These are phyloP conservation scores for Noctua comes DNA, from an alignment of 2,888 invertebrate genomes.

Conservation along the genomic window DNA sequence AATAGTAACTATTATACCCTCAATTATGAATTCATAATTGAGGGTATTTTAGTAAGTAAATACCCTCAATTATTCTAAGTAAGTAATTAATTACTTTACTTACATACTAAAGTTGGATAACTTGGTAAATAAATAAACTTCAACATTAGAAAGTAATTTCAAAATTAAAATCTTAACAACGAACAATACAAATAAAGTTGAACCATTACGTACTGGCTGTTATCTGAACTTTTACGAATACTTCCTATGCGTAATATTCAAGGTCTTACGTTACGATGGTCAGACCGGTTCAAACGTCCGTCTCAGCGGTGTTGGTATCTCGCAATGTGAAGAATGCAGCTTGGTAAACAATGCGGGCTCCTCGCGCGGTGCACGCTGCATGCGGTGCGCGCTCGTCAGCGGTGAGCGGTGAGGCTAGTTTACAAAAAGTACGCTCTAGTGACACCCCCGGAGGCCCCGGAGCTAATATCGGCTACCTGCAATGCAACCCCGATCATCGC, in stretches of 20 bases:
- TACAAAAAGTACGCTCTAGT: slow-evolving; percentile 21
- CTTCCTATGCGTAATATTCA: not conserved
- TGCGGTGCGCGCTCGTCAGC: not conserved
- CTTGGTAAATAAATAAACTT: not conserved
- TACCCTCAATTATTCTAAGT: slow-evolving; percentile 15
- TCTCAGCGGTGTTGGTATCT: slow-evolving; percentile 12
- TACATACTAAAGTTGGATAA: not conserved
- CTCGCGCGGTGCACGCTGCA: slow-evolving; percentile 6
- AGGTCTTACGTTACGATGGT: slow-evolving; percentile 16
- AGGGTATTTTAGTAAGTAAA: too few species aligned
- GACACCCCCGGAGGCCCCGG: not conserved
- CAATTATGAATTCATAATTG: too few species aligned
- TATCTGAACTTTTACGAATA: slow-evolving; percentile 28
- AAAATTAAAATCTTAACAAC: slow-evolving; percentile 3
- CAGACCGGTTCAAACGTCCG: slow-evolving; percentile 27
- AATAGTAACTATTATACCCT: slow-evolving; percentile 14
- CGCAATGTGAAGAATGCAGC: slow-evolving; percentile 51
- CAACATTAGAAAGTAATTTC: not conserved
- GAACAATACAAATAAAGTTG: slow-evolving; percentile 10
- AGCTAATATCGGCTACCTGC: slow-evolving; percentile 27
- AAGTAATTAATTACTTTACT: not conserved
- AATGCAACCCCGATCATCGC: not conserved
- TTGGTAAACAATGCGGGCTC: slow-evolving; percentile 60
- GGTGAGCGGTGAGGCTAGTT: slow-evolving; percentile 4
- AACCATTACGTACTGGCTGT: not conserved